Conservation (phyloP, 2,797 vertebrate genomes). For the Sebastes diploproa region DNA sequence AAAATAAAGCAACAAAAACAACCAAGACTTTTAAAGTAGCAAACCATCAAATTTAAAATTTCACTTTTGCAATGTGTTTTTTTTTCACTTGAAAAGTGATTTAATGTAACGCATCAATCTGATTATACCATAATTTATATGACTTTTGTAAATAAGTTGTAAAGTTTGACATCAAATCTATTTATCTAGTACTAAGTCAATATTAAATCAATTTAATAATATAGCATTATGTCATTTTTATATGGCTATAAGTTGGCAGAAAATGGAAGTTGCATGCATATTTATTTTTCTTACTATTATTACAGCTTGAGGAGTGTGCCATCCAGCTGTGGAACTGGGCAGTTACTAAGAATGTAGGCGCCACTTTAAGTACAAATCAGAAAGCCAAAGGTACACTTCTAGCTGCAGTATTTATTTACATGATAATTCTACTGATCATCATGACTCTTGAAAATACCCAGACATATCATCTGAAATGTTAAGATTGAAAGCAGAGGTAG, state of each 20-base stretch:
- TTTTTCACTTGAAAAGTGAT: not conserved
- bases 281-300: not conserved
- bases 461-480: not conserved
- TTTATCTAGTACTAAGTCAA: not conserved
- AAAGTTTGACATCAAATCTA: not conserved
- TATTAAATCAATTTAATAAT: not conserved
- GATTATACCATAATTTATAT: not conserved
- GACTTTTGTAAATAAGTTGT: not conserved
- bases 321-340: slow-evolving; percentile 95
- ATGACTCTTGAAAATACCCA: not conserved
- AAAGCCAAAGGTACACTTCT: slow-evolving; percentile 84
- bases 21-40: not conserved
- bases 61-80: not conserved
- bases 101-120: not conserved
- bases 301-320: slow-evolving; percentile 88
- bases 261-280: not conserved
- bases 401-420: not conserved
- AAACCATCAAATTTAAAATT: not conserved
- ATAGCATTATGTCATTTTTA: not conserved
- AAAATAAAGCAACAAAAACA: not conserved
- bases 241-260: not conserved
- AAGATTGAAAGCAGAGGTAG: not conserved
- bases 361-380: slow-evolving; percentile 80
- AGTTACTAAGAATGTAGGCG: slow-evolving; percentile 80
- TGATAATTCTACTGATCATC: not conserved